Conservation (phyloP, 2,797 vertebrate species). For the Glyptemys insculpta region DNA sequence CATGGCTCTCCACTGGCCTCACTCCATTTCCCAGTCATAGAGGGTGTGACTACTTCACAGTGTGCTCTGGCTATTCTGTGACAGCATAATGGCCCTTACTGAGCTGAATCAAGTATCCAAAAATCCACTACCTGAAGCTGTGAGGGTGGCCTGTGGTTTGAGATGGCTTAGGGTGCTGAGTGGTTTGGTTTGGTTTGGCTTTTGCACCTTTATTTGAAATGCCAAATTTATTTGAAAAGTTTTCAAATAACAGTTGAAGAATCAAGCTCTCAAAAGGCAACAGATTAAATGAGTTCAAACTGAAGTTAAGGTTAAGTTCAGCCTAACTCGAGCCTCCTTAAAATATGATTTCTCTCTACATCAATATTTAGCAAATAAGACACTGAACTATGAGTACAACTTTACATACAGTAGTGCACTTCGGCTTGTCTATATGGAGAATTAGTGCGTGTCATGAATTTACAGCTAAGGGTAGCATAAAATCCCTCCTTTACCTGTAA, state of each 20-base stretch:
- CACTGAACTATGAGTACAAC: background rate
- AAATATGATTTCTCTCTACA: background rate
- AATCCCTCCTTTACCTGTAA: too few relatives aligned
- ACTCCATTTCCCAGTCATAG: fast-evolving
- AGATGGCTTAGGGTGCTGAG: background rate
- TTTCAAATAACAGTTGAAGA: background rate
- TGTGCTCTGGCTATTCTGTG: fast-evolving
- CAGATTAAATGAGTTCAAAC: background rate
- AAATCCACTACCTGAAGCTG: background rate
- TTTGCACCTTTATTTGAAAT: background rate
- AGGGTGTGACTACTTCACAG: fast-evolving
- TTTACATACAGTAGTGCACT: fast-evolving
- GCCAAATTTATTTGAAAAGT: background rate
- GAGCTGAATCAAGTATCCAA: background rate
- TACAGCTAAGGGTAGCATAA: too few relatives aligned
- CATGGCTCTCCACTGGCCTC: background rate
- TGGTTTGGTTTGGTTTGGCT: background rate
- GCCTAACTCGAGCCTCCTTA: background rate
- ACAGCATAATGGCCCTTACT: background rate
- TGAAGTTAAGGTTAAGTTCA: background rate
- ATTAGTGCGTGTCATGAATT: background rate
- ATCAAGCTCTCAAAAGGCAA: background rate
- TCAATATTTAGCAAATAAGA: background rate
- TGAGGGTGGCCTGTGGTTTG: background rate
- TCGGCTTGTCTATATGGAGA: background rate